Evolutionary conservation across 30 jellyfish, hydroid and myxozoan species (phyloP).

Genomic region (Chrysaora quinquecirrha): DNA sequence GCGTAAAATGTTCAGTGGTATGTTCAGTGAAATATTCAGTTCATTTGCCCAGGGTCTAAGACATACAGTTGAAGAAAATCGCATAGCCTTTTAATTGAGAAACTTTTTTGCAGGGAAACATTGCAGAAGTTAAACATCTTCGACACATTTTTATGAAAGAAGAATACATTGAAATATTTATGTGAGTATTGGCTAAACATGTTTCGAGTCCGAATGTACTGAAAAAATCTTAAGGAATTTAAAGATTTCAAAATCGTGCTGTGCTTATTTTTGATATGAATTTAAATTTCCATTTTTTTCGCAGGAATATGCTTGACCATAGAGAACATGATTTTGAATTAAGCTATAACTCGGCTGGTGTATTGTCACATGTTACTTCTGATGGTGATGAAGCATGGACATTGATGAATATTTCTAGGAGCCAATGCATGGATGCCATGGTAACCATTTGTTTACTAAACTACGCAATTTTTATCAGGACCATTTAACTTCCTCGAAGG

Average conservation of each 20-base stretch:
- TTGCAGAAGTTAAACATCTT: slow-evolving; percentile 77
- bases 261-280: too few relatives aligned
- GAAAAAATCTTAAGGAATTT: too few relatives aligned
- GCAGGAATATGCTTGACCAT: neutral
- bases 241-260: too few relatives aligned
- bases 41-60: too few relatives aligned
- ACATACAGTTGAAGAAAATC: too few relatives aligned
- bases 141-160: slow-evolving; percentile 55
- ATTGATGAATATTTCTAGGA: slow-evolving; percentile 32
- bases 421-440: slow-evolving; percentile 63
- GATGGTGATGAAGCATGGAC: slow-evolving; percentile 86
- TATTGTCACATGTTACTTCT: slow-evolving; percentile 62
- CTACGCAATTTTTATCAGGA: too few relatives aligned
- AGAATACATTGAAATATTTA: slow-evolving; percentile 30
- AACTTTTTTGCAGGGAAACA: slow-evolving; percentile 74
- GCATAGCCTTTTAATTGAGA: too few relatives aligned
- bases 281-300: neutral
- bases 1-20: too few relatives aligned
- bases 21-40: too few relatives aligned
- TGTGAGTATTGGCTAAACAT: slow-evolving; percentile 81
- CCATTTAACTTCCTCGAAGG: too few relatives aligned
- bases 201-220: too few relatives aligned
- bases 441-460: slow-evolving; percentile 17
- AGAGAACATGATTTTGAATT: slow-evolving; percentile 51
- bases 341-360: slow-evolving; percentile 84